Base-by-base conservation (phyloP, 2,888 invertebrate species). In the Koerneria pararmatus region DNA sequence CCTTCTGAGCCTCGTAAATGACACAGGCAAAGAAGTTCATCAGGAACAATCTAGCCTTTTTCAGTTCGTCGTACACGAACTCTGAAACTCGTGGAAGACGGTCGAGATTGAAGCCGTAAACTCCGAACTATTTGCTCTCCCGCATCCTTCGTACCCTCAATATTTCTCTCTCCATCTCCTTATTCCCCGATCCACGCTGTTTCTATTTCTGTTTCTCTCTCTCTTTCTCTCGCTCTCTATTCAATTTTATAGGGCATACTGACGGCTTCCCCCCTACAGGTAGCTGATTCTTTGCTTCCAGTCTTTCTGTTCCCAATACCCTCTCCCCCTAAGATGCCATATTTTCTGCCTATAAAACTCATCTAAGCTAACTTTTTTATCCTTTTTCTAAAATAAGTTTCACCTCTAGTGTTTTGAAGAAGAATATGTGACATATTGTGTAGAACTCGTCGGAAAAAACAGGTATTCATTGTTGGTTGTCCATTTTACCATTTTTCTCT, bases 31-130 rank as follows among this genome's bases (percentile, higher is more conserved):
- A n/a, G n/a, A n/a, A n/a, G n/a, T n/a, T n/a, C n/a, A n/a, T n/a
- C n/a, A n/a, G n/a, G n/a, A n/a, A n/a, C n/a, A 27, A 41, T 24
- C 34, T 2, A 22, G 31, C 58, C 31, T 54, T 29, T 75, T 74
- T 49, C 71, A 75, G 76, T 79, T 58, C 71, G 79, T 19, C 70
- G 78, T n/a, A 79, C 79, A 15, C 70, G 79, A 6, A 80, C 79
- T 24, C 70, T 79, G 66, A 77, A 75, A 65, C 73, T 80, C 66
- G 77, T 74, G 24, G 78, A 80, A 41, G 80, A 64, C 37, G 64
- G n/a, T n/a, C n/a, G n/a, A n/a, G n/a, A n/a, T n/a, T n/a, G n/a
- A n/a, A n/a, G n/a, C n/a, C n/a, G n/a, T n/a, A n/a, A n/a, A n/a
- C n/a, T n/a, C n/a, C 41, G 41, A 11, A 8, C 41, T 19, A 11